A percentile compares a stretch with the other conserved stretches of the same genome.
Evolutionary conservation across 2,888 invertebrate genomes (phyloP).

Genomic region (Entomobrya proxima): DNA sequence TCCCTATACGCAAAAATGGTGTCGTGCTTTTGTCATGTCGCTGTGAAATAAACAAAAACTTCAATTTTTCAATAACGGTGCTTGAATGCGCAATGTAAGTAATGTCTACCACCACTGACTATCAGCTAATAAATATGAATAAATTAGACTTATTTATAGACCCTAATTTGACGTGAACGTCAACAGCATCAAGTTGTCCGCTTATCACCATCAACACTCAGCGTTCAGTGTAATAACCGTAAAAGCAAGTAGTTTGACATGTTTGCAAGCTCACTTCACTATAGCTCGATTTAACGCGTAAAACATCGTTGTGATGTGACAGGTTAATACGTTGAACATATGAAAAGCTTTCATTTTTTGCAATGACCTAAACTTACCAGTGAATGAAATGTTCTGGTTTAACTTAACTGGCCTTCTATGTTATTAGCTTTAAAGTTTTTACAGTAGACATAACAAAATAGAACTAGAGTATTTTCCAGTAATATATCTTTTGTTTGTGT

Average conservation of each 20-base stretch:
- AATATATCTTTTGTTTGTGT: background rate
- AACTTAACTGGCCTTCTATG: background rate
- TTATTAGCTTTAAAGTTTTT: no score
- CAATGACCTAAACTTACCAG: background rate
- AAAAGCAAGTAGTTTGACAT: constrained; percentile 7
- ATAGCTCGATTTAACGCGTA: background rate
- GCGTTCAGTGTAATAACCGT: no score
- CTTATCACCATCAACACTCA: background rate
- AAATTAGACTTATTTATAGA: constrained; percentile 18
- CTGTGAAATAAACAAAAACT: background rate
- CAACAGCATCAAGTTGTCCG: background rate
- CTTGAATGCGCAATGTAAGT: background rate
- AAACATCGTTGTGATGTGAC: background rate
- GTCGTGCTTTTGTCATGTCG: background rate
- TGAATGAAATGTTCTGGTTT: background rate
- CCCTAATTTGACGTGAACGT: background rate
- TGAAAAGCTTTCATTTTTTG: no score
- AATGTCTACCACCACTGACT: background rate
- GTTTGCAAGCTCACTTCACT: background rate
- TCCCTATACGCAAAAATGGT: background rate
- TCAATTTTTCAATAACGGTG: background rate
- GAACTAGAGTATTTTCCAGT: no score
- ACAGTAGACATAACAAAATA: no score
- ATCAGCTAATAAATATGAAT: background rate
- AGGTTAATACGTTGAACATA: no score